Conservation (phyloP, 2,797 vertebrate species). For the Argentina silus region DNA sequence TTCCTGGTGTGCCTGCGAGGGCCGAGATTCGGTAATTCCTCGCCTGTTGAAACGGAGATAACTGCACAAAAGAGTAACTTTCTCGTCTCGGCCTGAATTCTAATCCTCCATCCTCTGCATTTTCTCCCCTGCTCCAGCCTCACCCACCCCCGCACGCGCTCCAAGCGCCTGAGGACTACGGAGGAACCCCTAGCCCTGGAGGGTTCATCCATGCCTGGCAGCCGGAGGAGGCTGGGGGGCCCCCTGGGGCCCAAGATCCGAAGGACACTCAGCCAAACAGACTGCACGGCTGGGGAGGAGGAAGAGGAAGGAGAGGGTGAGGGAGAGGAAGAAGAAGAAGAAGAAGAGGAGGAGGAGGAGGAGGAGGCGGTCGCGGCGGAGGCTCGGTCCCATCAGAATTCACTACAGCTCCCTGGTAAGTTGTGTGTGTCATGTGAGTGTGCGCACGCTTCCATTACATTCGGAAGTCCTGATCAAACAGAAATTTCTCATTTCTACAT, state of each 20-base stretch:
- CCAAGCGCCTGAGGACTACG: conserved; percentile 88
- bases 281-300: conserved; percentile 45
- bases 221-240: conserved; percentile 60
- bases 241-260: conserved; percentile 74
- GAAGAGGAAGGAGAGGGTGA: conserved; percentile 63
- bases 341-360: conserved; percentile 49
- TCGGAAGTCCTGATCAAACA: too few relatives aligned
- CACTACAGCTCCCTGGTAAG: conserved; percentile 81
- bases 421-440: too few relatives aligned
- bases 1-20: too few relatives aligned
- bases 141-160: conserved; percentile 81
- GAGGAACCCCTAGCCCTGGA: conserved; percentile 77
- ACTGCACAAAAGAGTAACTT: neutral
- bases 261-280: conserved; percentile 62
- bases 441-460: neutral
- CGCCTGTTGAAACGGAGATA: neutral
- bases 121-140: conserved; percentile 60
- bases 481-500: too few relatives aligned
- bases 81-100: conserved; percentile 39
- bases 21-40: too few relatives aligned
- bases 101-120: neutral
- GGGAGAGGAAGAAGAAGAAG: conserved; percentile 50
- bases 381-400: conserved; percentile 64
- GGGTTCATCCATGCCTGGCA: conserved; percentile 48
- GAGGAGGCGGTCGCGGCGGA: conserved; percentile 61